These are phyloP conservation scores for Periophthalmus modestus DNA, from an alignment of 2,113 vertebrate genomes.

Conservation along the genomic window DNA sequence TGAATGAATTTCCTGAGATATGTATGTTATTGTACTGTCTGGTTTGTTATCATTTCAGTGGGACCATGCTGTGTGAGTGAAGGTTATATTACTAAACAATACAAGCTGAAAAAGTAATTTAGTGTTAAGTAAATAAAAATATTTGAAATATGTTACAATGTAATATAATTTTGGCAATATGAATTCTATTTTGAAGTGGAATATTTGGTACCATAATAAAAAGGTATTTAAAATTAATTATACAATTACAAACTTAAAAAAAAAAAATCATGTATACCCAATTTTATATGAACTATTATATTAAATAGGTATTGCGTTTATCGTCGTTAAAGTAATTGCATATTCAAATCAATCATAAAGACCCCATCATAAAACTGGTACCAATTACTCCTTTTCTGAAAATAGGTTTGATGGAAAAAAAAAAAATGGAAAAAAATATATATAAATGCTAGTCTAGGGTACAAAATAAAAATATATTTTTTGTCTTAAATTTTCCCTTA, in stretches of 20 bases:
- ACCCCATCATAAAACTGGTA: background rate
- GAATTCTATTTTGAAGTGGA: conserved; percentile 52
- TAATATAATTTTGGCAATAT: conserved; percentile 12
- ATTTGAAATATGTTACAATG: conserved; percentile 19
- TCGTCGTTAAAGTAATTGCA: background rate
- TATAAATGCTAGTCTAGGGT: conserved; percentile 67
- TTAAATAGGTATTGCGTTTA: too few species aligned
- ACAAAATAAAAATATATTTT: conserved; percentile 75
- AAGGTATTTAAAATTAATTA: background rate
- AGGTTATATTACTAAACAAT: conserved; percentile 13
- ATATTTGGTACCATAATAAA: background rate
- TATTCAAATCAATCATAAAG: background rate
- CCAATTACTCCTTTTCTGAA: background rate
- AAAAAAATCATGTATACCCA: background rate
- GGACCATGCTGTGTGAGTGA: conserved; percentile 26
- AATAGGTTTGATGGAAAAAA: conserved; percentile 26
- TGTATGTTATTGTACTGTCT: conserved; percentile 25
- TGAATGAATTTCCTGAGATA: conserved; percentile 63
- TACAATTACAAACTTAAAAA: too few species aligned
- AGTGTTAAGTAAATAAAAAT: conserved; percentile 5
- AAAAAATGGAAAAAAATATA: conserved; percentile 73
- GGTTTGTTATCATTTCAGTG: conserved; percentile 21
- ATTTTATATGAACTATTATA: background rate
- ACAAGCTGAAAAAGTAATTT: background rate
- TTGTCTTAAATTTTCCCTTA: conserved; percentile 35